A percentile compares a stretch with the other conserved stretches of the same genome.
Conservation (phyloP, 2,888 invertebrate genomes). For the Noctua comes region DNA sequence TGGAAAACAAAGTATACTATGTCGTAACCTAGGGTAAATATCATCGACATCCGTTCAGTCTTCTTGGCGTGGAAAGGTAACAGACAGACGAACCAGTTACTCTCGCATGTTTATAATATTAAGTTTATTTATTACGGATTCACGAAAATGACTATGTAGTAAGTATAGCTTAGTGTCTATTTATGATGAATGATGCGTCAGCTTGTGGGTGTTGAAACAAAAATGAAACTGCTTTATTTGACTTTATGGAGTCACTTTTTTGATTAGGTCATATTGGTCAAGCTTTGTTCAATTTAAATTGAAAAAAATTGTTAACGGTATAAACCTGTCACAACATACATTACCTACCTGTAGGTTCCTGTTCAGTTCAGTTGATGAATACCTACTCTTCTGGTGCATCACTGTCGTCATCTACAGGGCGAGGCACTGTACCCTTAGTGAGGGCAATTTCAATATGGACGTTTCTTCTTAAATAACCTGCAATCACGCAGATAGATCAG, state of each 20-base stretch:
- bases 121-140: not conserved
- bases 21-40: not conserved
- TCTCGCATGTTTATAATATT: not conserved
- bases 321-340: not conserved
- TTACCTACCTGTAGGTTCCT: not conserved
- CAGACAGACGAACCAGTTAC: not conserved
- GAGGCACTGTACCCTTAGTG: not conserved
- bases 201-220: conserved; percentile 1
- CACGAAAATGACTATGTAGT: not conserved
- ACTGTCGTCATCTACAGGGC: not conserved
- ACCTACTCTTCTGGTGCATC: not conserved
- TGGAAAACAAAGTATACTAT: not conserved
- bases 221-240: conserved; percentile 16
- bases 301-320: not conserved
- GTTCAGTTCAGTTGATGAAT: not conserved
- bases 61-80: not conserved
- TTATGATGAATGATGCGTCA: conserved; percentile 34
- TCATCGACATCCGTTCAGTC: not conserved
- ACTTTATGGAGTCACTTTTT: not conserved
- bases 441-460: not conserved
- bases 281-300: not conserved
- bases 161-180: conserved; percentile 3
- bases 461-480: not conserved
- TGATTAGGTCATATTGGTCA: conserved; percentile 11
- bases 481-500: not conserved